phyloP scores from a whole-genome alignment of 2,888 invertebrate species.

The Cheilosia urbana region DNA sequence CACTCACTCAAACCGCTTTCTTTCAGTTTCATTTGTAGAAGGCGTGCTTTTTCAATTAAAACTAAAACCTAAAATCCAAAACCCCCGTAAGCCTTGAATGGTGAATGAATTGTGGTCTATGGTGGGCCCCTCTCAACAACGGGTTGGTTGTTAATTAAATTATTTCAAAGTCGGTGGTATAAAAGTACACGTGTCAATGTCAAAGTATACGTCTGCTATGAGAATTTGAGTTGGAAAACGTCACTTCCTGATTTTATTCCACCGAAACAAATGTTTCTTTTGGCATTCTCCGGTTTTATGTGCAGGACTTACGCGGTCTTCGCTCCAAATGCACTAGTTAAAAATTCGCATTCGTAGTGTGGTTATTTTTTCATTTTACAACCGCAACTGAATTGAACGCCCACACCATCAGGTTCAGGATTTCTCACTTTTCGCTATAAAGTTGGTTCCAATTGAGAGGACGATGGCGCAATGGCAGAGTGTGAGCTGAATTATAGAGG shows the following conservation, averaged over 20 bases:
- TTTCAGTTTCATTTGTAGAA: too few relatives aligned
- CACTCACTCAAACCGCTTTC: too few relatives aligned
- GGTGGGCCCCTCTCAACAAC: too few relatives aligned
- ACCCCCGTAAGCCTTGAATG: too few relatives aligned
- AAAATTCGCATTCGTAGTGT: slow-evolving; percentile 47
- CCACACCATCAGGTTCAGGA: slow-evolving; percentile 26
- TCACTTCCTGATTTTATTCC: neutral
- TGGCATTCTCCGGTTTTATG: slow-evolving; percentile 18
- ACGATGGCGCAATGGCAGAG: neutral
- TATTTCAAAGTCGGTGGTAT: too few relatives aligned
- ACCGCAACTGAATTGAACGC: slow-evolving; percentile 17
- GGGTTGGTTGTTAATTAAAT: too few relatives aligned
- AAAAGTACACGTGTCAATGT: too few relatives aligned
- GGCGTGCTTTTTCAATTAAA: too few relatives aligned
- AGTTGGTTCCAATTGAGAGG: slow-evolving; percentile 35
- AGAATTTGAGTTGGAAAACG: neutral
- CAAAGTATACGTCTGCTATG: too few relatives aligned
- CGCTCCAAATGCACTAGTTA: slow-evolving; percentile 50
- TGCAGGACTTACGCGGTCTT: slow-evolving; percentile 44
- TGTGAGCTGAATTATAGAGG: slow-evolving; percentile 34
- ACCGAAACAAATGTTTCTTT: neutral
- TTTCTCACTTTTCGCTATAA: slow-evolving; percentile 46
- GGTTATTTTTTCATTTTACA: slow-evolving; percentile 22
- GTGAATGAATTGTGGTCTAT: too few relatives aligned
- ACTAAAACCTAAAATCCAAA: too few relatives aligned